Conservation (phyloP, 2,888 invertebrate species). For the Diabrotica balteata region DNA sequence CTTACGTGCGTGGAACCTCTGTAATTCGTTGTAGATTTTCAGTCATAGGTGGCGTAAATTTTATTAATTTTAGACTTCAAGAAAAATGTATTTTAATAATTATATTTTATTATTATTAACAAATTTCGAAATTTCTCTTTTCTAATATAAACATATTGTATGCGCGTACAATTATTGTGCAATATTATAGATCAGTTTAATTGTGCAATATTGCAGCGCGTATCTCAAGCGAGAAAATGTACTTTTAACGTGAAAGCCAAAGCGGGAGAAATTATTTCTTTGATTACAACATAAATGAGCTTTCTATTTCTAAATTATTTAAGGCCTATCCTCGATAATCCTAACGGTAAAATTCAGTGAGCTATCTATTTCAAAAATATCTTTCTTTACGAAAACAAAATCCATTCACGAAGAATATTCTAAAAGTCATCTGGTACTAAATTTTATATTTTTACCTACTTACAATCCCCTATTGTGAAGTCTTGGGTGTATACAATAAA, state of each 20-base stretch:
- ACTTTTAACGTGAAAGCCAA: constrained; percentile 37
- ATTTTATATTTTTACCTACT: too few species aligned
- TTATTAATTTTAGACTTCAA: not conserved
- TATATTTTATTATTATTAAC: not conserved
- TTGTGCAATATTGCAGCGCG: constrained; percentile 32
- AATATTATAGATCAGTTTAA: constrained; percentile 32
- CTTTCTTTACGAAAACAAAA: too few species aligned
- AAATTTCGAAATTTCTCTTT: constrained; percentile 28
- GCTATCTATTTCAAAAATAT: too few species aligned
- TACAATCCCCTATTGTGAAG: too few species aligned
- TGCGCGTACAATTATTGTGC: constrained; percentile 31
- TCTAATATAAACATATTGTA: constrained; percentile 12
- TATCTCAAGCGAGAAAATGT: constrained; percentile 36
- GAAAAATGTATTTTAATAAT: not conserved
- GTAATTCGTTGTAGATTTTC: too few species aligned
- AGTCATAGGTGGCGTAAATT: too few species aligned
- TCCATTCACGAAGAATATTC: too few species aligned
- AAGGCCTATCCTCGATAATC: too few species aligned
- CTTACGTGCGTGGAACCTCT: too few species aligned
- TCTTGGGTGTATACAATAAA: too few species aligned
- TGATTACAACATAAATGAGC: constrained; percentile 34
- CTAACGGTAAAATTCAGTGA: too few species aligned
- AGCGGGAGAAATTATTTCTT: constrained; percentile 35
- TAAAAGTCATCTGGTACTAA: too few species aligned
- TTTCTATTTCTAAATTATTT: constrained; percentile 38